These are phyloP conservation scores for Orestias chungarensis DNA, from an alignment of 2,797 vertebrate species.

Conservation along the genomic window DNA sequence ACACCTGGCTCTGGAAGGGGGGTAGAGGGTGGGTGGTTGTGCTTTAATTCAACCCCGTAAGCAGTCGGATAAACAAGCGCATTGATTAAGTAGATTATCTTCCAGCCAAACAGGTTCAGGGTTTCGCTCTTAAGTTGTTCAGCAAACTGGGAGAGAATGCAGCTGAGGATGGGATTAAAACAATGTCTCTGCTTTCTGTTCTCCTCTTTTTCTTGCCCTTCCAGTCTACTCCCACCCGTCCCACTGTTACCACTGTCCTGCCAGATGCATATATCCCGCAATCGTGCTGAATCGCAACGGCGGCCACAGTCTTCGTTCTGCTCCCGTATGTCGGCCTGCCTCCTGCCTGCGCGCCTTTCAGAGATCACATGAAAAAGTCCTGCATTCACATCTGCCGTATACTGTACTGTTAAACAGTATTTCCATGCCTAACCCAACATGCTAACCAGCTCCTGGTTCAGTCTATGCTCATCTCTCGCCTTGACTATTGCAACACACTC, in stretches of 20 bases:
- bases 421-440: no score
- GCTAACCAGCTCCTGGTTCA: no score
- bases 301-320: slow-evolving; percentile 63
- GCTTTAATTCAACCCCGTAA: slow-evolving; percentile 43
- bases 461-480: no score
- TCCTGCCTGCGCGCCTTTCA: no score
- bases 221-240: slow-evolving; percentile 41
- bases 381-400: not conserved
- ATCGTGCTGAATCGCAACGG: slow-evolving; percentile 63
- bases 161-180: slow-evolving; percentile 57
- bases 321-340: slow-evolving; percentile 49
- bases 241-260: slow-evolving; percentile 56
- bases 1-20: slow-evolving; percentile 57
- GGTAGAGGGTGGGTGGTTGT: slow-evolving; percentile 23
- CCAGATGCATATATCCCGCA: slow-evolving; percentile 72
- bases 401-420: not conserved
- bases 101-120: slow-evolving; percentile 16
- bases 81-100: slow-evolving; percentile 20
- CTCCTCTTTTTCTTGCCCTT: slow-evolving; percentile 2
- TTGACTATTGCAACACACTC: no score
- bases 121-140: slow-evolving; percentile 44
- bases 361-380: slow-evolving; percentile 36
- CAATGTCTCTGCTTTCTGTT: slow-evolving; percentile 55
- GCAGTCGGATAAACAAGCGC: slow-evolving; percentile 9
- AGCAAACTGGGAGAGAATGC: slow-evolving; percentile 37